Base-by-base conservation (phyloP, 2,888 invertebrate species). In the Thymelicus sylvestris region DNA sequence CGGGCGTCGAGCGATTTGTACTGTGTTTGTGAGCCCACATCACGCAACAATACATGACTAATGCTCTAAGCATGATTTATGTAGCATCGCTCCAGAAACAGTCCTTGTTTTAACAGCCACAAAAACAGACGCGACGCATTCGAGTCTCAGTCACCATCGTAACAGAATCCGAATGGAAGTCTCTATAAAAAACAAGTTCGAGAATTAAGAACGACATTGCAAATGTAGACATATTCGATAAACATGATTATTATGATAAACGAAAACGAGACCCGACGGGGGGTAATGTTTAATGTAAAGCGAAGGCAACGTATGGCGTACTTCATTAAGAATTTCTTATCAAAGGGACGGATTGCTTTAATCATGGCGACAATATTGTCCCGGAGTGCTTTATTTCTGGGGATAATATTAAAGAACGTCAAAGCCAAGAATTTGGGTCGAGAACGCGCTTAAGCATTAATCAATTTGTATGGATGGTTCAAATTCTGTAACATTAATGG, bases 241-340 rank as follows among this genome's bases (percentile, higher is more conserved):
- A 85, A 86, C 86, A 88, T 88, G 87, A 90, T 86, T 61, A 59
- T 59, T 59, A 83, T 83, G 88, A 89, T 88, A 88, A 90, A 87
- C 83, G 85, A 85, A 82, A 87, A 86, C 86, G 84, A 82, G 81
- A 83, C 88, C 74, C 90, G 76, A 82, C 87, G 81, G 91, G 92
- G 81, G 90, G 87, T 88, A 83, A 91, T 90, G 91, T 91, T 88
- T 92, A 87, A 91, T 92, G 89, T 84, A 89, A 77, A 81, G 78
- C 77, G 78, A 72, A 62, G 76, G 67, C 76, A 76, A 79, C 79
- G 78, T 77, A 79, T 77, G 76, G 77, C 78, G 82, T 81, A 86
- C 86, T 85, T 86, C 83, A 87, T 89, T 87, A 84, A 80, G 78
- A 79, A 79, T 78, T 82, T 83, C 82, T 85, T 86, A 84, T 85